Percentiles rank a stretch among this genome's conserved stretches.
These are phyloP conservation scores for Xiphophorus birchmanni DNA, from an alignment of 2,797 vertebrate species.

Conservation along the genomic window DNA sequence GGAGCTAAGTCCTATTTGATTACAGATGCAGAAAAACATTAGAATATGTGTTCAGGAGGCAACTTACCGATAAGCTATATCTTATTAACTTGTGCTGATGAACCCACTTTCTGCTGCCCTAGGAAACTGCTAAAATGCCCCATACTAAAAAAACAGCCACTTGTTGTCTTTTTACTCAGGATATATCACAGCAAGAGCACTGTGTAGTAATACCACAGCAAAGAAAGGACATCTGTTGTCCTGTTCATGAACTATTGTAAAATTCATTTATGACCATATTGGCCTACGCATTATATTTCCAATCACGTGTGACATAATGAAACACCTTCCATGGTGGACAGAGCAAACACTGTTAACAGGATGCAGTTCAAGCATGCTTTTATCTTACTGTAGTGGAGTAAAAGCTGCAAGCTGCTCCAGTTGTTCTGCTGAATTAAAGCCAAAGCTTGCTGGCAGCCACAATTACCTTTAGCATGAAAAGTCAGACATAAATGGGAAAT, in stretches of 20 bases:
- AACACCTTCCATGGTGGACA: background rate
- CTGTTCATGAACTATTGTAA: background rate
- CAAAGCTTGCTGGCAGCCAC: conserved; percentile 27
- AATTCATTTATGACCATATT: background rate
- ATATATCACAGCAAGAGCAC: background rate
- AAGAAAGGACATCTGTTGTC: background rate
- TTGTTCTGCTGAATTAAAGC: conserved; percentile 1
- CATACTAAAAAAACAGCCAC: background rate
- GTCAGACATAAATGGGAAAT: background rate
- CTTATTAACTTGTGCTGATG: background rate
- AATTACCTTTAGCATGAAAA: conserved; percentile 48
- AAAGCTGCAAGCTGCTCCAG: background rate
- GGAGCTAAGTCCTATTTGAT: background rate
- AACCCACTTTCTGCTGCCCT: background rate
- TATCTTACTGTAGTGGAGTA: background rate
- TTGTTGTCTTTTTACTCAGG: background rate
- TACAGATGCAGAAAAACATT: background rate
- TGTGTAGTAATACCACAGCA: background rate
- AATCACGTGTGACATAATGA: background rate
- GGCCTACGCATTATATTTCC: background rate
- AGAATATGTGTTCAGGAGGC: background rate
- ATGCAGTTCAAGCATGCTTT: background rate
- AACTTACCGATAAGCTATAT: background rate
- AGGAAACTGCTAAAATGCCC: no score
- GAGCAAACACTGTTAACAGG: background rate